Conservation (phyloP, 2,888 invertebrate species). For the Catocala fraxini region DNA sequence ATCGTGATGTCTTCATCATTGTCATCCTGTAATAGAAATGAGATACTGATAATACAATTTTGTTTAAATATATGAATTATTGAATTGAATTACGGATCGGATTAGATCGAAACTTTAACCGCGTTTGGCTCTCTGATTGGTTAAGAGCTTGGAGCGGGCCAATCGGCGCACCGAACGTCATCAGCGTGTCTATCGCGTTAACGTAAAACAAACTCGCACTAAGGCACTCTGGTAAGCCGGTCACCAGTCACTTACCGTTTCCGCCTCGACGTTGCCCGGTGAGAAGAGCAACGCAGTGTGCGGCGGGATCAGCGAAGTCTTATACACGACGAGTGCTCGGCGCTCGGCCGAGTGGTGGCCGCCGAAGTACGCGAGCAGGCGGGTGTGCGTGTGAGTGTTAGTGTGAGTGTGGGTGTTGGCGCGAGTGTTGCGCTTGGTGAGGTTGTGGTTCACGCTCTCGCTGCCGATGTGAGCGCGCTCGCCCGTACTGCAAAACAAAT, state of each 20-base stretch:
- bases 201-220: no score
- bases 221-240: no score
- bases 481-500: conserved; percentile 75
- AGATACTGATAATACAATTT: conserved; percentile 23
- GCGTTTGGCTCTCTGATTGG: no score
- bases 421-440: conserved; percentile 64
- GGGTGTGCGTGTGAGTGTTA: conserved; percentile 45
- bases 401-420: no score
- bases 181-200: no score
- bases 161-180: no score
- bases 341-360: conserved; percentile 87
- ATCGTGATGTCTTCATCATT: conserved; percentile 50
- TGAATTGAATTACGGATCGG: no score
- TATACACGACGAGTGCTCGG: conserved; percentile 85
- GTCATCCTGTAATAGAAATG: conserved; percentile 54
- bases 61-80: no score
- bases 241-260: conserved; percentile 24
- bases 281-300: conserved; percentile 88
- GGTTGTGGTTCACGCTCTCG: conserved; percentile 89
- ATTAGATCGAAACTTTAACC: no score
- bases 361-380: conserved; percentile 86
- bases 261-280: conserved; percentile 57
- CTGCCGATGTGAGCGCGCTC: conserved; percentile 87
- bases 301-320: conserved; percentile 88
- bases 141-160: no score